A percentile compares a stretch with the other conserved stretches of the same genome.
phyloP scores from a whole-genome alignment of 2,797 vertebrate species.

The Eremophila alpestris region DNA sequence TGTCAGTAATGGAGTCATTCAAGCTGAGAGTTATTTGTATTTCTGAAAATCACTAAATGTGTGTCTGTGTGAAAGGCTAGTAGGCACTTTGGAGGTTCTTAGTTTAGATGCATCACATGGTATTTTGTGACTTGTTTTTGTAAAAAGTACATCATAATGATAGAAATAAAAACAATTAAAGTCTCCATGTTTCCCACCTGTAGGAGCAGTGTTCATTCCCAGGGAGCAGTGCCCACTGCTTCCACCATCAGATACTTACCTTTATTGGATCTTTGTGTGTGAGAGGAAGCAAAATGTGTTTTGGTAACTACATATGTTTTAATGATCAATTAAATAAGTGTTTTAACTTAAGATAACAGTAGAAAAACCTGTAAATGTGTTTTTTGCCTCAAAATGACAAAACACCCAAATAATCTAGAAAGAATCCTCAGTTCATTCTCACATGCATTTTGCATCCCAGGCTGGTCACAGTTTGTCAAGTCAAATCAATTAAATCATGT shows the following conservation, averaged over 20 bases:
- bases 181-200: neutral
- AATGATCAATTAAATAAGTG: neutral
- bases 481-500: neutral
- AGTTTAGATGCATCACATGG: neutral
- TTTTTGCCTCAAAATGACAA: neutral
- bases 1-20: neutral
- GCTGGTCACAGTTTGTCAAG: neutral
- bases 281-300: neutral
- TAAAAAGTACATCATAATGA: neutral
- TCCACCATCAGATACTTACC: neutral
- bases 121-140: slow-evolving; percentile 8
- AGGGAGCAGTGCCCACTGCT: neutral
- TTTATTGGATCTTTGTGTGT: neutral
- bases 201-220: neutral
- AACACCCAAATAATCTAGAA: neutral
- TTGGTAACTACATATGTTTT: neutral
- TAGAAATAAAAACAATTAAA: neutral
- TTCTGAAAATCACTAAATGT: neutral
- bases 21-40: neutral
- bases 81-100: neutral
- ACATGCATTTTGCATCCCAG: neutral
- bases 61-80: neutral
- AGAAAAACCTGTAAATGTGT: neutral
- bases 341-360: neutral
- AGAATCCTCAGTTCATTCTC: neutral